These are phyloP conservation scores for Lottia gigantea DNA, from an alignment of 2,888 invertebrate genomes.

Conservation along the genomic window DNA sequence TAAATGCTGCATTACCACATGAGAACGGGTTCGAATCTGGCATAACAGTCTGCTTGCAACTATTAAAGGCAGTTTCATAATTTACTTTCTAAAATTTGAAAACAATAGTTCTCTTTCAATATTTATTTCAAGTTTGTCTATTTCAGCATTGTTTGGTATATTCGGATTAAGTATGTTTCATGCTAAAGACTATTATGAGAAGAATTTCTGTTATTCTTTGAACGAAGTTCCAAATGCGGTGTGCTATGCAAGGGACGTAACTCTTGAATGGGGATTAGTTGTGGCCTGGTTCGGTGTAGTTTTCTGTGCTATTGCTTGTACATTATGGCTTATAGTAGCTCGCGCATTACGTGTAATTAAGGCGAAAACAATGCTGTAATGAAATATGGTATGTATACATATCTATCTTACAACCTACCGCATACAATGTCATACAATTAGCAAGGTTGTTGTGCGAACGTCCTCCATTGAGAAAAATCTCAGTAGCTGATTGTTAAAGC, in stretches of 20 bases:
- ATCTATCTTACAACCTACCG: no score
- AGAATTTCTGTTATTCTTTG: conserved; percentile 49
- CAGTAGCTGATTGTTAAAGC: no score
- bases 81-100: no score
- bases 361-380: conserved; percentile 58
- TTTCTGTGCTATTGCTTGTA: conserved; percentile 83
- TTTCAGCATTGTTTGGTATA: conserved; percentile 86
- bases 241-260: conserved; percentile 59
- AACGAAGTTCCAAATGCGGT: conserved; percentile 74
- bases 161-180: conserved; percentile 93
- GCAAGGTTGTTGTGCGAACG: no score
- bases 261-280: conserved; percentile 63
- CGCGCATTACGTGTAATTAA: conserved; percentile 81
- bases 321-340: conserved; percentile 87
- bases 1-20: no score
- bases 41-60: no score
- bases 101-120: no score
- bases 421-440: no score
- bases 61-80: no score
- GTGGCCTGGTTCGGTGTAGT: conserved; percentile 82
- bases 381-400: no score
- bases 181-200: conserved; percentile 77
- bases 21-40: no score
- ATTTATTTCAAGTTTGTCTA: conserved; percentile 33
- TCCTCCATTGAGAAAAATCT: no score